Base-by-base conservation (phyloP, 2,797 vertebrate genomes). In the Pseudochaenichthys georgianus region DNA sequence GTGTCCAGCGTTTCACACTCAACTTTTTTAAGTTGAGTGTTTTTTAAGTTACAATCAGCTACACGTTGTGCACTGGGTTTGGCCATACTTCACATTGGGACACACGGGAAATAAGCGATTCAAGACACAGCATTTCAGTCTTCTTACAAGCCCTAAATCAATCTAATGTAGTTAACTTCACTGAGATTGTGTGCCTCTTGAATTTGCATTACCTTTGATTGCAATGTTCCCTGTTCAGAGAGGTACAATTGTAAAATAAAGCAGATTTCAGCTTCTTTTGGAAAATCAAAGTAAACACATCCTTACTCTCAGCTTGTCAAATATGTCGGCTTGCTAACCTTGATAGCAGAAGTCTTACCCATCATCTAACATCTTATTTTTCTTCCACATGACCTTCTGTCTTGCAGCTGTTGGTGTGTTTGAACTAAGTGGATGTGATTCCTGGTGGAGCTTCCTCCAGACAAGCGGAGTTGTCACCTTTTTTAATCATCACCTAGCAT, bases 391-490 rank as follows among this genome's bases (percentile, higher is more conserved):
- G 34, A 38, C 34, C 8, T 38, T 6, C 34, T 38, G 34, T 9
- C 34, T 38, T 38, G 6, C 34, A 38, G 34, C 8, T 38, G 34
- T 38, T 9, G 38, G 50, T 64, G 50, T 52, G 47, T 12, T 31
- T 31, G 42, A 77, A 21, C 50, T 69, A 38, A 63, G 28, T 42
- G 61, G 66, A 64, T 68, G 43, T 61, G 31, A 62, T 73, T 64
- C 63, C 47, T 54, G 19, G 45, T 55, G 55, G 47, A 71, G 65
- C 38, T 60, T 80, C 58, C 31, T 75, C 54, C 55, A 66, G 60
- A 19, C 54, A 19, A 48, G 42, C 52, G n/a, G 41, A 67, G 51
- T 59, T 58, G 58, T 57, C 23, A 46, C 46, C 12, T 17, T 41
- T 28, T 47, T 43, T 11, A n/a, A 45, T 60, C 12, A 64, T 54